These are phyloP conservation scores for Dicyrtoma fusca DNA, from an alignment of 2,888 invertebrate genomes.

Conservation along the genomic window DNA sequence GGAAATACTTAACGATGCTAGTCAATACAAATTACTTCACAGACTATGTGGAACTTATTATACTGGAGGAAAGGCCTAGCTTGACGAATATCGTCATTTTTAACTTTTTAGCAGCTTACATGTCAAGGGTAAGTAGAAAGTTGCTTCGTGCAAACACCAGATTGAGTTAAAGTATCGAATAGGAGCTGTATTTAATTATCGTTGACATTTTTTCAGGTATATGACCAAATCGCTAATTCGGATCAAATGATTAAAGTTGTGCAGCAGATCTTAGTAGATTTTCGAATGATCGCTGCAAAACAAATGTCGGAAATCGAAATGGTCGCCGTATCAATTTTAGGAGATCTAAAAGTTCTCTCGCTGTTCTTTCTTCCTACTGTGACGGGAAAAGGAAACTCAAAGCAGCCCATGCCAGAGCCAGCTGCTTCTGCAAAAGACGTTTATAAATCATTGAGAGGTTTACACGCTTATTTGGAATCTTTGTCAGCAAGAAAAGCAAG, in stretches of 20 bases:
- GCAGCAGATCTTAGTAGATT: conserved; percentile 5
- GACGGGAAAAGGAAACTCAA: conserved; percentile 50
- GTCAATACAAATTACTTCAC: conserved; percentile 80
- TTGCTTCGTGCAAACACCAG: too few species aligned
- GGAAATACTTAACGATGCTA: conserved; percentile 79
- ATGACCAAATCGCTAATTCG: conserved; percentile 42
- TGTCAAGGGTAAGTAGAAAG: conserved; percentile 74
- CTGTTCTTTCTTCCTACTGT: conserved; percentile 62
- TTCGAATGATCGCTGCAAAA: neutral
- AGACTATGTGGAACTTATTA: conserved; percentile 87
- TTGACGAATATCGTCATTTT: conserved; percentile 82
- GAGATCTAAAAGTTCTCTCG: conserved; percentile 66
- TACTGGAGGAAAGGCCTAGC: conserved; percentile 83
- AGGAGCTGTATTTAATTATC: neutral
- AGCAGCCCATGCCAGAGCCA: conserved; percentile 48
- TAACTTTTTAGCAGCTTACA: conserved; percentile 84
- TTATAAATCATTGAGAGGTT: conserved; percentile 40
- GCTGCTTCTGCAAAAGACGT: conserved; percentile 50
- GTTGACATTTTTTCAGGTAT: conserved; percentile 41
- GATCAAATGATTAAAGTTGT: conserved; percentile 10
- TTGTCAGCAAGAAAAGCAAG: conserved; percentile 21
- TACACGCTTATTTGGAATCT: conserved; percentile 48
- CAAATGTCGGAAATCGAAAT: conserved; percentile 49
- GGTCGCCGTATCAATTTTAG: conserved; percentile 56
- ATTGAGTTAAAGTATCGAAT: neutral